Conservation (phyloP, 2,888 invertebrate species). For the Pammene fasciana region DNA sequence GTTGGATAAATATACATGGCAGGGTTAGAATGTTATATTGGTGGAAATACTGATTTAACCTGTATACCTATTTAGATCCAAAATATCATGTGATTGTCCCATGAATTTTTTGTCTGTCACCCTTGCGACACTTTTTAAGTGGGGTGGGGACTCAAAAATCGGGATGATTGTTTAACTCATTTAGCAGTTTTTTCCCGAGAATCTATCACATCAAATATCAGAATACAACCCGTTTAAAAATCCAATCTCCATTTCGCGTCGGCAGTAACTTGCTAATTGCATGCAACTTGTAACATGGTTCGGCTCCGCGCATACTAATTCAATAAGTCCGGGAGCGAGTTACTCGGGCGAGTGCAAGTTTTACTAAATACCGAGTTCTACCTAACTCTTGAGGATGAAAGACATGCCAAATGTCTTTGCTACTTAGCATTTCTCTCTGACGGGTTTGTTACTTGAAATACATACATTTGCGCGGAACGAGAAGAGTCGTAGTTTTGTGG, state of each 20-base stretch:
- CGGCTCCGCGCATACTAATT: constrained; percentile 68
- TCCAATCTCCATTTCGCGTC: constrained; percentile 7
- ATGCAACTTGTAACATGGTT: constrained; percentile 36
- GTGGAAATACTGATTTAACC: too few species aligned
- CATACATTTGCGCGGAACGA: not conserved
- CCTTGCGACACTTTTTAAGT: too few species aligned
- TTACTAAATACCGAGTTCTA: constrained; percentile 24
- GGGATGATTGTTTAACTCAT: not conserved
- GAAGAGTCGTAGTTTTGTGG: too few species aligned
- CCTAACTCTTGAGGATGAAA: constrained; percentile 9
- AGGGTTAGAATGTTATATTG: too few species aligned
- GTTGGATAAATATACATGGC: too few species aligned
- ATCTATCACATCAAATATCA: not conserved
- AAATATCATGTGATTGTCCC: too few species aligned
- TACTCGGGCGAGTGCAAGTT: constrained; percentile 52
- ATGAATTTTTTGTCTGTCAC: too few species aligned
- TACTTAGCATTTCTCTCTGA: constrained; percentile 2
- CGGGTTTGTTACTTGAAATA: not conserved
- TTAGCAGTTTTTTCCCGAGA: not conserved
- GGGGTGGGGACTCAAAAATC: too few species aligned
- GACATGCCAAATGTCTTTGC: not conserved
- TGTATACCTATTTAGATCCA: too few species aligned
- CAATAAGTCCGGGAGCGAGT: constrained; percentile 74
- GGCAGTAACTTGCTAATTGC: constrained; percentile 26
- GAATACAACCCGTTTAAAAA: constrained; percentile 5